Conservation (phyloP, 2,113 vertebrate species). For the Sardina pilchardus region DNA sequence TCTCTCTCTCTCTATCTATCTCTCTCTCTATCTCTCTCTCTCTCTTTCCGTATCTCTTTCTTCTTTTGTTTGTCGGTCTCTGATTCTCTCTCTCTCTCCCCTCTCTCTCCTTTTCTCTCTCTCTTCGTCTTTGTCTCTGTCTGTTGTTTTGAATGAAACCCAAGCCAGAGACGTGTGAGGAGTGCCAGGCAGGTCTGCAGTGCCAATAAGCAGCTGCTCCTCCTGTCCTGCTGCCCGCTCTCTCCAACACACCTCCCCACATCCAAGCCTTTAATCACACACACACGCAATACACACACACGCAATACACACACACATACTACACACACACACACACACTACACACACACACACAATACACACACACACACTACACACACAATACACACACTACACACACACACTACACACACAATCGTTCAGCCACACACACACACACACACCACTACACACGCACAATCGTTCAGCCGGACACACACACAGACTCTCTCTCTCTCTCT, state of each 20-base stretch:
- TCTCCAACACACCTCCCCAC: slow-evolving; percentile 27
- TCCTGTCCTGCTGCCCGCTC: background rate
- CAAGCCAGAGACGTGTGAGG: background rate
- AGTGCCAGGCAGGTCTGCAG: background rate
- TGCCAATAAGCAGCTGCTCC: slow-evolving; percentile 17
- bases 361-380: background rate
- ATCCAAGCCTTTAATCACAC: slow-evolving; percentile 51
- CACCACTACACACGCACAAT: no score
- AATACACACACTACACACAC: background rate
- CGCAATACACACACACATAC: background rate
- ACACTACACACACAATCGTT: background rate
- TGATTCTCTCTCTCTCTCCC: background rate
- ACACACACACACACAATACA: background rate
- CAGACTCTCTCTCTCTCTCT: no score
- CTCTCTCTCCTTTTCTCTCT: background rate
- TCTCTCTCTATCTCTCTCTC: background rate
- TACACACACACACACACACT: background rate
- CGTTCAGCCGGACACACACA: no score
- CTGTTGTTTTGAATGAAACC: slow-evolving; percentile 12
- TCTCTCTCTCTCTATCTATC: background rate
- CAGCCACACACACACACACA: background rate
- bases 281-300: slow-evolving; percentile 49
- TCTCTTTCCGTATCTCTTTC: background rate
- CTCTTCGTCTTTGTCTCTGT: background rate
- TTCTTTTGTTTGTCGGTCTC: background rate